phyloP scores from a whole-genome alignment of 1,140 invertebrate species.

The Portunus trituberculatus region DNA sequence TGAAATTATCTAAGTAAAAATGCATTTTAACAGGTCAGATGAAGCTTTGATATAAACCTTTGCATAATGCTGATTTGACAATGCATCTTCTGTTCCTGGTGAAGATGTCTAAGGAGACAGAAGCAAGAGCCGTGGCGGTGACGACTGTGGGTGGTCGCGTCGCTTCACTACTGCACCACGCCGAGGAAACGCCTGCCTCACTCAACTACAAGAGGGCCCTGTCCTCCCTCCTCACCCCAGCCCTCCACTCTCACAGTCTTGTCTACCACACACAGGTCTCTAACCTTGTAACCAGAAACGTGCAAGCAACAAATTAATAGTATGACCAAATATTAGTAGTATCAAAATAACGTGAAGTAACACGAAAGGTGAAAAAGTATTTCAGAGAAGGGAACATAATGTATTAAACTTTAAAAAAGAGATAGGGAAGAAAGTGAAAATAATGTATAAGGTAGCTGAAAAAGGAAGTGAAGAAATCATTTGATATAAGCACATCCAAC shows the following conservation, averaged over 20 bases:
- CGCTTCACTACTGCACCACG: conserved; percentile 36
- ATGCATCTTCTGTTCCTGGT: not conserved
- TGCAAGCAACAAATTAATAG: not conserved
- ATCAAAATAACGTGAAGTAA: too few relatives aligned
- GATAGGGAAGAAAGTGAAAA: too few relatives aligned
- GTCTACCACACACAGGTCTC: conserved; percentile 69
- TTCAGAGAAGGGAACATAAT: too few relatives aligned
- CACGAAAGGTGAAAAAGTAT: too few relatives aligned
- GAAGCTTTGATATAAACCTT: too few relatives aligned
- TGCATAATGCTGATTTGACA: not conserved
- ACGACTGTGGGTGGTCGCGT: conserved; percentile 20
- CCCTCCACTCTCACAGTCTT: conserved; percentile 6
- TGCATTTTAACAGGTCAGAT: too few relatives aligned
- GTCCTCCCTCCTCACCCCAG: conserved; percentile 61
- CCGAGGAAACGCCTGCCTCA: conserved; percentile 30
- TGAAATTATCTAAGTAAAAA: not conserved
- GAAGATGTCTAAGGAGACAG: not conserved
- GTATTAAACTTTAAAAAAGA: too few relatives aligned
- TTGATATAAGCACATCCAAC: too few relatives aligned
- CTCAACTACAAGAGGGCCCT: conserved; percentile 72
- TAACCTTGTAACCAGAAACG: not conserved
- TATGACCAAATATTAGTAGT: not conserved
- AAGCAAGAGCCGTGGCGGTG: conserved; percentile 44
- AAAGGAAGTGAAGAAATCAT: too few relatives aligned
- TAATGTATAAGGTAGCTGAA: too few relatives aligned